These are phyloP conservation scores for Asbolus verrucosus DNA, from an alignment of 1,140 invertebrate species.

Conservation along the genomic window DNA sequence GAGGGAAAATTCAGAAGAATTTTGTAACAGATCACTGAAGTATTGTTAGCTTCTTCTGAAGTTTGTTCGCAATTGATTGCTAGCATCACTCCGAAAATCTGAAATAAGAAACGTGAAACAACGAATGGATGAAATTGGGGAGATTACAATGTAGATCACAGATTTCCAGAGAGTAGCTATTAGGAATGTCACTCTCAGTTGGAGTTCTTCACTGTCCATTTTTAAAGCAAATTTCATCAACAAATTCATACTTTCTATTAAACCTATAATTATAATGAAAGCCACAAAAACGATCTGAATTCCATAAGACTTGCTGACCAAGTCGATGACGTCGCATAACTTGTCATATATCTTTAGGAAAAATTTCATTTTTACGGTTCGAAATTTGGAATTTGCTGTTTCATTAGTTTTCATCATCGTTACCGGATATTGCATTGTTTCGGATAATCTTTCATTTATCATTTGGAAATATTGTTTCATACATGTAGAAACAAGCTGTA, in stretches of 20 bases:
- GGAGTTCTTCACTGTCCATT: neutral
- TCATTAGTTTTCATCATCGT: neutral
- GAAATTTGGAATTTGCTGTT: neutral
- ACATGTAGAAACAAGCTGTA: slow-evolving; percentile 1
- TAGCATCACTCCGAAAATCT: slow-evolving; percentile 37
- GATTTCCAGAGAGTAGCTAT: too few relatives aligned
- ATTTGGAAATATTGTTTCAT: slow-evolving; percentile 1
- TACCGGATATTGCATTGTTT: slow-evolving; percentile 1
- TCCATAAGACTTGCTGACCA: slow-evolving; percentile 8
- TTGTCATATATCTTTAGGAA: slow-evolving; percentile 19
- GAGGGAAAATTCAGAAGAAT: slow-evolving; percentile 27
- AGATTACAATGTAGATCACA: slow-evolving; percentile 17
- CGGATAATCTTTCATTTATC: neutral
- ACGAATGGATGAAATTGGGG: neutral
- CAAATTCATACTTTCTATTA: slow-evolving; percentile 31
- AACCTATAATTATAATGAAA: slow-evolving; percentile 17
- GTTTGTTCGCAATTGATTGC: slow-evolving; percentile 13
- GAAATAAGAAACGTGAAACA: neutral
- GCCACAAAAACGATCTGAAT: slow-evolving; percentile 14
- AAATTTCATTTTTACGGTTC: slow-evolving; percentile 15
- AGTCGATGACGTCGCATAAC: slow-evolving; percentile 17
- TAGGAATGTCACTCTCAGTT: too few relatives aligned
- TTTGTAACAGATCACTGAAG: slow-evolving; percentile 30
- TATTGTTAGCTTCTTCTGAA: slow-evolving; percentile 19
- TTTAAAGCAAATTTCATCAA: slow-evolving; percentile 23